These are phyloP conservation scores for Poeciliopsis turrubarensis DNA, from an alignment of 2,113 vertebrate genomes.

Conservation along the genomic window DNA sequence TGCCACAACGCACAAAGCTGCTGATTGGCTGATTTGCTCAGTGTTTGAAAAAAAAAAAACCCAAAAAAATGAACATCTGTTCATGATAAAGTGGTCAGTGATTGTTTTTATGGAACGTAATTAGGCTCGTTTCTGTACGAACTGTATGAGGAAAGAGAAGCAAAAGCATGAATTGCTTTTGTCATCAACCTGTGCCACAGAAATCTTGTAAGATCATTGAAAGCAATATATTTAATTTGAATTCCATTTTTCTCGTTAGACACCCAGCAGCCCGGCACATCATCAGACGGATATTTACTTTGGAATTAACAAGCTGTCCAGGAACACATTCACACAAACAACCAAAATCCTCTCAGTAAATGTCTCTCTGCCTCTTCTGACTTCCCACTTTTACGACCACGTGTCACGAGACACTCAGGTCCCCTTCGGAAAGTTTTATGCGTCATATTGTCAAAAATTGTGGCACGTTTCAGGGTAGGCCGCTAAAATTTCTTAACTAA, in stretches of 20 bases:
- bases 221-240: too few species aligned
- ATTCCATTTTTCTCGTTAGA: not conserved
- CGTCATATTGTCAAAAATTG: not conserved
- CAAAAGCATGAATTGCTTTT: not conserved
- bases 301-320: conserved; percentile 60
- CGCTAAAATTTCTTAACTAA: not conserved
- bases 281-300: conserved; percentile 70
- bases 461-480: not conserved
- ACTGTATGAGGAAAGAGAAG: not conserved
- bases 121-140: too few species aligned
- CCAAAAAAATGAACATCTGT: too few species aligned
- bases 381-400: conserved; percentile 23
- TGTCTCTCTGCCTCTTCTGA: conserved; percentile 20
- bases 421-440: too few species aligned
- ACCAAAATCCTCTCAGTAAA: not conserved
- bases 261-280: conserved; percentile 29
- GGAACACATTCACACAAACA: not conserved
- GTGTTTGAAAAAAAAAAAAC: too few species aligned
- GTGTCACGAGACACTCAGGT: too few species aligned
- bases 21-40: too few species aligned
- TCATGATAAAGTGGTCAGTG: too few species aligned
- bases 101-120: too few species aligned
- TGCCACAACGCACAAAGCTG: too few species aligned
- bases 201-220: too few species aligned
- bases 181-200: too few species aligned